Percentiles rank a stretch among this genome's conserved stretches.
These are phyloP conservation scores for Lytechinus variegatus DNA, from an alignment of 35 echinoderm and acorn worm species.

Conservation along the genomic window DNA sequence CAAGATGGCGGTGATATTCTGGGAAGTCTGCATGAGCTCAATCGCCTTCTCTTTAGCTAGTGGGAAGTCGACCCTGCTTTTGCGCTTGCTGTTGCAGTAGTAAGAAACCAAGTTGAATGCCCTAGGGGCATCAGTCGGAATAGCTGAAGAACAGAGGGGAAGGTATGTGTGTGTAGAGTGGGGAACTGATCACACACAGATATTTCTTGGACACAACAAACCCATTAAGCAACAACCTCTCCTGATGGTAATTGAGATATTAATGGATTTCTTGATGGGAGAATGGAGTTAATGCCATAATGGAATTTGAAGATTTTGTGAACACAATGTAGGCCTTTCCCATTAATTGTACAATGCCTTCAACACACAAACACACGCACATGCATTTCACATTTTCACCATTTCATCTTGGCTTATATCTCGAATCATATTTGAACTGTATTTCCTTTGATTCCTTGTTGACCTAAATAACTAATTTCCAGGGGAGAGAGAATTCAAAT, in stretches of 20 bases:
- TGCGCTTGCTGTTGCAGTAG: not conserved
- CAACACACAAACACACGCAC: not conserved
- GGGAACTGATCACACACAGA: not conserved
- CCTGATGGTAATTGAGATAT: conserved; percentile 2
- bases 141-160: not conserved
- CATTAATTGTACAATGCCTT: not conserved
- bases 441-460: not conserved
- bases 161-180: not conserved
- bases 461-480: not conserved
- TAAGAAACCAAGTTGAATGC: conserved; percentile 46
- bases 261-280: conserved; percentile 23
- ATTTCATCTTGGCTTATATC: not conserved
- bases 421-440: too few species aligned
- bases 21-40: conserved; percentile 39
- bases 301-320: not conserved
- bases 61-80: not conserved
- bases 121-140: conserved; percentile 26
- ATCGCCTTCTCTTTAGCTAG: conserved; percentile 14
- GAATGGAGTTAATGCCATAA: conserved; percentile 21
- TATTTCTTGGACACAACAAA: conserved; percentile 9
- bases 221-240: conserved; percentile 41
- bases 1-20: conserved; percentile 49
- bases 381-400: not conserved
- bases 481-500: too few species aligned
- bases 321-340: not conserved